These are phyloP conservation scores for Melitaea cinxia DNA, from an alignment of 1,140 invertebrate species.

Conservation along the genomic window DNA sequence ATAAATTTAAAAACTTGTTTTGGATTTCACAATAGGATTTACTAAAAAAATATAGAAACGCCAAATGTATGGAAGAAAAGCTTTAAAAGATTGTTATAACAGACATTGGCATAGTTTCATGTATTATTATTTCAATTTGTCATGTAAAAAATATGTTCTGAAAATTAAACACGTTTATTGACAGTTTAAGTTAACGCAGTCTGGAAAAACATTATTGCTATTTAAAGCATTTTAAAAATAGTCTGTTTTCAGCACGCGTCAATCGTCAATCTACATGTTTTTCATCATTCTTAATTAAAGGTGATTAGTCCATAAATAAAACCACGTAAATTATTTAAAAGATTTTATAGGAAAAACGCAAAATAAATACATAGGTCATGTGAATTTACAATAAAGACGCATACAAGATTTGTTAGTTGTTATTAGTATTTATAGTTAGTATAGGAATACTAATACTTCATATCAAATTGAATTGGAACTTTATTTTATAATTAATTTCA, in stretches of 20 bases:
- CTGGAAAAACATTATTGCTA: slow-evolving; percentile 1
- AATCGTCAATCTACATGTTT: slow-evolving; percentile 1
- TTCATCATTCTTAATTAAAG: slow-evolving; percentile 3
- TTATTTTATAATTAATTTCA: slow-evolving; percentile 4
- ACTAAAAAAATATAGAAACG: too few relatives aligned
- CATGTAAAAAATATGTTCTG: background rate
- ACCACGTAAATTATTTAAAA: slow-evolving; percentile 19
- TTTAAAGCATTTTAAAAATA: slow-evolving; percentile 16
- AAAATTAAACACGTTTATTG: background rate
- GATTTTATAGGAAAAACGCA: slow-evolving; percentile 27
- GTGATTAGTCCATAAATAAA: slow-evolving; percentile 18
- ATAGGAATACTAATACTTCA: slow-evolving; percentile 6
- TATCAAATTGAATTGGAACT: slow-evolving; percentile 1
- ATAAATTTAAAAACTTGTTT: too few relatives aligned
- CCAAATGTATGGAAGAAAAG: too few relatives aligned
- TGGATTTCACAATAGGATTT: too few relatives aligned
- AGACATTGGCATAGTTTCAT: too few relatives aligned
- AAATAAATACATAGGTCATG: slow-evolving; percentile 39
- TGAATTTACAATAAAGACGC: slow-evolving; percentile 28
- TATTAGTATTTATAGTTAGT: background rate
- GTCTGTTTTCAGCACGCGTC: slow-evolving; percentile 16
- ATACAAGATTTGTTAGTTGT: slow-evolving; percentile 28
- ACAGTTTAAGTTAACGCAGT: background rate
- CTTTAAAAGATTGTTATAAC: too few relatives aligned
- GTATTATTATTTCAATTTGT: too few relatives aligned